Evolutionary conservation across 2,888 invertebrate genomes (phyloP), one percentile per base, ranked within the genome.

Genomic region (Tethea ocularis): DNA sequence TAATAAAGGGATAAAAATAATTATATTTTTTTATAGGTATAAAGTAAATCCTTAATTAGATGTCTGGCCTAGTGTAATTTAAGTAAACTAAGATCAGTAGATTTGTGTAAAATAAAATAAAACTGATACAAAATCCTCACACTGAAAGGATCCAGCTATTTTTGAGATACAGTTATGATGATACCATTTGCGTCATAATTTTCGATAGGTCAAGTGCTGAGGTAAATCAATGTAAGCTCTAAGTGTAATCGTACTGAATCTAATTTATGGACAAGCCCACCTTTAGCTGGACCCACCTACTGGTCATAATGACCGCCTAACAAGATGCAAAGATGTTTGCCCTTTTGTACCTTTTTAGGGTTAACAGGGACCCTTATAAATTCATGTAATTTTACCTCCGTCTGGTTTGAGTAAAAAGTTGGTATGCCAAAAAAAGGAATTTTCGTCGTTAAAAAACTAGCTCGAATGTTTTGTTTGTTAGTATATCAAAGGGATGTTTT

Each of bases 261-360:
- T 33, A 54, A 54, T 33, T 54, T 54, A 54, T 54, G 33, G 54
- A 54, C 41, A 54, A 54, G 33, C 54, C 13, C 36, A 36, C 46
- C 46, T 46, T 29, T 53, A 54, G 33, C 29, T 22, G 54, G 33
- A 33, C 33, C n/a, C 20, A 46, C 46, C 46, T 46, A 46, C 46
- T 54, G 54, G 36, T 33, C 54, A 54, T 54, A 33, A 54, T 54
- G 33, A 54, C 33, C 52, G 33, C 33, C 33, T 54, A 54, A 54
- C 33, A 33, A 33, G 54, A 54, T 54, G 54, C 54, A 54, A 54
- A 54, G 33, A 54, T 33, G 20, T 33, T 54, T 24, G 54, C 46
- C 46, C 46, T 46, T 46, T 46, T 46, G 46, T 46, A 54, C 54
- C 54, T 54, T 54, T 54, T 54, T 53, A 53, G 33, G 20, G 29